Evolutionary conservation across 92 coral and sea anemone species (phyloP), one percentile per base, ranked within the genome.

Genomic region (Scolanthus callimorphus): DNA sequence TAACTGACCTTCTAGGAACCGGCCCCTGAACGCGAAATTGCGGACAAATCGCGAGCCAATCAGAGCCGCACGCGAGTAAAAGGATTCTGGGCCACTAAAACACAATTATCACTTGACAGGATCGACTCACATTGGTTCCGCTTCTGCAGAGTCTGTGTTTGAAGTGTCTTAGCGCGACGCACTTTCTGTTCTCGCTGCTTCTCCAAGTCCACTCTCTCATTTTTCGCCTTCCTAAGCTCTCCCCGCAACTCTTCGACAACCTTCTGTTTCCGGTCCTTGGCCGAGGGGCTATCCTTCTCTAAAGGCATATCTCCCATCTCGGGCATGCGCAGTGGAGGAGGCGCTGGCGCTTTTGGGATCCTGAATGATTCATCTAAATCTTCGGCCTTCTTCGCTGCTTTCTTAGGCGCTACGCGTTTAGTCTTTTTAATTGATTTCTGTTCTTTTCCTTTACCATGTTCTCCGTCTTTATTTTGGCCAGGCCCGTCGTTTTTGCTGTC

Each of bases 101-200:
- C n/a, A n/a, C n/a, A n/a, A n/a, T n/a, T n/a, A n/a, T n/a, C n/a
- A n/a, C n/a, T n/a, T n/a, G n/a, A n/a, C n/a, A n/a, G n/a, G n/a
- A n/a, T n/a, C n/a, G 44, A 45, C 83, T 17, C 49, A 92, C 98
- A 63, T 74, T 94, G 99, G 67, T 80, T 89, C 46, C 96, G 69
- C 68, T 85, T 84, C 62, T 94, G 96, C 21, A 89, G 56, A 22
- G 80, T 94, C 58, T 94, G 92, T 29, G 88, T 84, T 79, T 94
- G 99, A 27, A 94, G 31, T 37, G 83, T 76, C 62, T 94, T 94
- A 13, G 96, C 96, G 17, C 82, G 72, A 47, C 89, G 89, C 28
- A 94, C 82, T 65, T 88, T 80, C 25, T 77, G 77, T 50, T 90
- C 97, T 23, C 81, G 34, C 55, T 73, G 76, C 31, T 83, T 83